Conservation (phyloP, 2,888 invertebrate species). For the Sympetrum striolatum region DNA sequence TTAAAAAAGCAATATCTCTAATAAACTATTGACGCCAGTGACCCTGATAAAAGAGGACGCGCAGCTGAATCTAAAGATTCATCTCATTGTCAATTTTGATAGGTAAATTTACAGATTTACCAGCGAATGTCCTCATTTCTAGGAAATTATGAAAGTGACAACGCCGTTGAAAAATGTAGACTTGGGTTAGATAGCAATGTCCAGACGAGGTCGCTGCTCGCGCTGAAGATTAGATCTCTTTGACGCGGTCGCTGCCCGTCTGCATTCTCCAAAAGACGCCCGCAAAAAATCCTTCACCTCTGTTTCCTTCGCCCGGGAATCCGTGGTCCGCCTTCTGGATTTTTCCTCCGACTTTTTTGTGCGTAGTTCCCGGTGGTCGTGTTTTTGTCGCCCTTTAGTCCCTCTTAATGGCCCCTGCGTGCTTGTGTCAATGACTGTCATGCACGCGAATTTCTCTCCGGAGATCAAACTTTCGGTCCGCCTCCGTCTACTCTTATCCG, state of each 20-base stretch:
- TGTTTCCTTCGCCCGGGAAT: not conserved
- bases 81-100: too few species aligned
- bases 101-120: too few species aligned
- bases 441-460: slow-evolving; percentile 1
- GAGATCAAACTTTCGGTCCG: not conserved
- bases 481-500: not conserved
- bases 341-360: not conserved
- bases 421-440: slow-evolving; percentile 35
- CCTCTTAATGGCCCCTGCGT: slow-evolving; percentile 10
- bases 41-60: too few species aligned
- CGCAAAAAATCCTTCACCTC: not conserved
- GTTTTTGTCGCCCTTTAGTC: not conserved
- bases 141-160: too few species aligned
- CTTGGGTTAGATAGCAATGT: not conserved
- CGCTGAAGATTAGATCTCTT: not conserved
- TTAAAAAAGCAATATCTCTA: too few species aligned
- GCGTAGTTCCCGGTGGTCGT: not conserved
- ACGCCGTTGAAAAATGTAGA: too few species aligned
- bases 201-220: not conserved
- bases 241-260: not conserved
- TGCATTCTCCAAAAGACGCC: not conserved
- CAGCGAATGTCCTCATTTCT: too few species aligned
- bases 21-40: too few species aligned
- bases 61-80: too few species aligned
- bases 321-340: not conserved